Evolutionary conservation across 2,888 invertebrate species (phyloP).

Genomic region (Heliconius cydno): DNA sequence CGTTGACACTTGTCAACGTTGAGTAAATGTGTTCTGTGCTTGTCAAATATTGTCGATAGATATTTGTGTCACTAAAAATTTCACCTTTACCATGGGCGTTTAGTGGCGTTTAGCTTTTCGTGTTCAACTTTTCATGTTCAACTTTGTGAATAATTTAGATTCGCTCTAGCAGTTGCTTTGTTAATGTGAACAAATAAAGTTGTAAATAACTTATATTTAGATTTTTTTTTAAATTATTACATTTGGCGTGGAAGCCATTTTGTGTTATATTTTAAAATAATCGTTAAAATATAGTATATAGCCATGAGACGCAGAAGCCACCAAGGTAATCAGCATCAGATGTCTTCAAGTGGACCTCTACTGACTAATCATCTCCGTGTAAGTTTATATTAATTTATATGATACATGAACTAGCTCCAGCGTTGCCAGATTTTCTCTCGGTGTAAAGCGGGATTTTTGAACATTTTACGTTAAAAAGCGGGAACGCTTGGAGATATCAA

Average conservation of each 20-base stretch:
- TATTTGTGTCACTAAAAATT: constrained; percentile 4
- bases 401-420: background rate
- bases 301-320: constrained; percentile 47
- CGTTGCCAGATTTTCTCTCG: too few relatives aligned
- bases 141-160: background rate
- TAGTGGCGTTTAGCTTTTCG: background rate
- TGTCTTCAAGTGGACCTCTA: constrained; percentile 50
- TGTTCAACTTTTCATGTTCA: background rate
- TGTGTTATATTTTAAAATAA: constrained; percentile 11
- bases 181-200: background rate
- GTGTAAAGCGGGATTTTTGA: too few relatives aligned
- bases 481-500: too few relatives aligned
- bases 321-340: constrained; percentile 28
- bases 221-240: background rate
- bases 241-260: background rate
- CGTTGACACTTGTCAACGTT: constrained; percentile 4
- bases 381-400: constrained; percentile 32
- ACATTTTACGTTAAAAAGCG: too few relatives aligned
- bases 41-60: background rate
- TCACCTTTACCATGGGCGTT: background rate
- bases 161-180: background rate
- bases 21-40: too few relatives aligned
- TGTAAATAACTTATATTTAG: background rate
- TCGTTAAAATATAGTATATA: background rate
- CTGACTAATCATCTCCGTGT: constrained; percentile 58